Percentiles rank a stretch among this genome's conserved stretches.
Conservation (phyloP, 1,140 invertebrate species). For the Orius insidiosus region DNA sequence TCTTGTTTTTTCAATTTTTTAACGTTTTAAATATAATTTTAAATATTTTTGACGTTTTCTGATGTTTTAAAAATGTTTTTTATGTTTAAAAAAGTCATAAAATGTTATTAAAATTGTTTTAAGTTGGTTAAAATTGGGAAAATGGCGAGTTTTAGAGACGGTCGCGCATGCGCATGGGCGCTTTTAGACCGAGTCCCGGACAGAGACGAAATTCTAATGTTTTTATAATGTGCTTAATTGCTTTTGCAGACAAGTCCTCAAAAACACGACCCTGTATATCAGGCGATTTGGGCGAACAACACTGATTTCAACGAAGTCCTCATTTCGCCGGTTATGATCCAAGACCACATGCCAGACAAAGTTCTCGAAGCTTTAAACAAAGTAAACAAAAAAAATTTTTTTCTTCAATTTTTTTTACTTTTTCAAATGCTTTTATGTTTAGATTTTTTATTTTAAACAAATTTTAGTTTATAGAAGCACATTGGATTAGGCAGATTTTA, state of each 20-base stretch:
- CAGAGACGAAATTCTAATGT: no score
- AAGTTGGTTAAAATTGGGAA: no score
- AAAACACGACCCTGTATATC: constrained; percentile 66
- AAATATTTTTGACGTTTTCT: no score
- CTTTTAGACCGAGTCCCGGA: no score
- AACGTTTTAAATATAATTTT: no score
- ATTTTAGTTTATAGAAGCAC: neutral
- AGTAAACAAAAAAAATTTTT: constrained; percentile 39
- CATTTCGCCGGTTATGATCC: constrained; percentile 80
- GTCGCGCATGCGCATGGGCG: no score
- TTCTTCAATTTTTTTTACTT: constrained; percentile 10
- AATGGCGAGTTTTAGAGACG: no score
- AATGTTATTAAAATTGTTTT: no score
- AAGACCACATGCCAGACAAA: constrained; percentile 86
- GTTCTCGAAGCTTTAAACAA: constrained; percentile 72
- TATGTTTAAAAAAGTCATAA: no score
- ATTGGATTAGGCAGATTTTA: neutral
- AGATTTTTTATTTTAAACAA: neutral
- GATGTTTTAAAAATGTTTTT: no score
- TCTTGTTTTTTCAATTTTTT: no score
- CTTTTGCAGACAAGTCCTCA: constrained; percentile 42
- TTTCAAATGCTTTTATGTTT: neutral
- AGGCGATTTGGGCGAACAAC: constrained; percentile 76
- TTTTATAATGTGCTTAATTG: constrained; percentile 1
- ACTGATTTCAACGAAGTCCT: constrained; percentile 79